A percentile compares a stretch with the other conserved stretches of the same genome.
phyloP scores from a whole-genome alignment of 2,888 invertebrate genomes.

The Elysia crispata region DNA sequence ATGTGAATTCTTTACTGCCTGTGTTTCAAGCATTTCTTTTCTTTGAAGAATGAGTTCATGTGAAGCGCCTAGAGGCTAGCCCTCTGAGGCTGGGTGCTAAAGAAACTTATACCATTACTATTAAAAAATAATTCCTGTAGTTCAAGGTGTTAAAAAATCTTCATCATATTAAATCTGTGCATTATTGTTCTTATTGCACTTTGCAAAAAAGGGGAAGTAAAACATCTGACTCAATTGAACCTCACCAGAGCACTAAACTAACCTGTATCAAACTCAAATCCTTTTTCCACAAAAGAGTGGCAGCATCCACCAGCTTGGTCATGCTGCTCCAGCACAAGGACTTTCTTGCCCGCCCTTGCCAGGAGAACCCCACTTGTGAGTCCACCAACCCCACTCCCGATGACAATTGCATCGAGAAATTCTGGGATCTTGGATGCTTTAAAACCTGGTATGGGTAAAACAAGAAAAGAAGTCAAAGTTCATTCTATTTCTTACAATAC shows the following conservation, averaged over 20 bases:
- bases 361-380: conserved; percentile 74
- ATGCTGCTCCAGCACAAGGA: conserved; percentile 78
- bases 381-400: conserved; percentile 78
- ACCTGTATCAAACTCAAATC: conserved; percentile 78
- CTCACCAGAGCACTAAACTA: conserved; percentile 38
- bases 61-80: too few species aligned
- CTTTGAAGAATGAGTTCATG: too few species aligned
- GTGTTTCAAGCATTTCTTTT: too few species aligned
- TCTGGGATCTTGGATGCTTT: conserved; percentile 67
- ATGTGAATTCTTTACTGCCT: too few species aligned
- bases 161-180: too few species aligned
- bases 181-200: too few species aligned
- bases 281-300: conserved; percentile 77
- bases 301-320: conserved; percentile 78
- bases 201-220: not conserved
- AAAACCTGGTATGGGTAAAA: conserved; percentile 66
- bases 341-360: conserved; percentile 75
- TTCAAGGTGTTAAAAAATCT: too few species aligned
- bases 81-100: too few species aligned
- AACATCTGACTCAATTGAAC: not conserved
- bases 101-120: too few species aligned
- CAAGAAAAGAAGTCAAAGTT: not conserved
- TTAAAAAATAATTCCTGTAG: too few species aligned
- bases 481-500: not conserved
- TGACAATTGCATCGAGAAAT: conserved; percentile 75